Evolutionary conservation across 2,113 vertebrate species (phyloP), one percentile per base, ranked within the genome.

Genomic region (Marmota monax): DNA sequence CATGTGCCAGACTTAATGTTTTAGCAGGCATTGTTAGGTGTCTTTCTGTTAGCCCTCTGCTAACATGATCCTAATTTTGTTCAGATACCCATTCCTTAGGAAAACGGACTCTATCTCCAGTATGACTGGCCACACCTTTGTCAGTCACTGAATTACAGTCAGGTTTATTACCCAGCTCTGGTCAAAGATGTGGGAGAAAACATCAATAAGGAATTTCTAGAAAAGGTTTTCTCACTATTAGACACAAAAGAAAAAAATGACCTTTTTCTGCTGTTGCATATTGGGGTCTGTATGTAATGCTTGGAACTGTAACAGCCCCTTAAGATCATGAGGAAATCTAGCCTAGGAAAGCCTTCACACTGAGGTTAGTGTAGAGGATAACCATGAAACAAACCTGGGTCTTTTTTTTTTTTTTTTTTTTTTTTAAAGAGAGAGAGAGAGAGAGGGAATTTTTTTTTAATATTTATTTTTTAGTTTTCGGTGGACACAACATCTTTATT

Each of bases 151-250:
- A 34, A 45, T 80, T 88, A 76, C 80, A 85, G 72, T 7, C 8
- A 76, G 70, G 25, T 27, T 74, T 92, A 61, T 63, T 70, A 94
- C n/a, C 34, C 53, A 89, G 34, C 37, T 95, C 76, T 34, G 53
- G 67, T 20, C 17, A 83, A 83, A 65, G 61, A 77, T 48, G 9
- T 48, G 76, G 25, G 34, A 39, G 7, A 18, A 14, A 56, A 8
- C 20, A 2, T 84, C 34, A 20, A 4, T 9, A 22, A 94, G n/a
- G 39, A 79, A 76, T 58, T 87, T 67, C 53, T 67, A 34, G 37
- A 51, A 82, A 79, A 88, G 27, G 27, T 91, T 93, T 91, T 37
- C 83, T 88, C 25, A 34, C 22, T 86, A 37, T 39, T 76, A 78
- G 42, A 83, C 10, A 86, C 4, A 67, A 72, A 84, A 42, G 45